Base-by-base conservation (phyloP, 2,888 invertebrate species). In the Platycheirus albimanus region DNA sequence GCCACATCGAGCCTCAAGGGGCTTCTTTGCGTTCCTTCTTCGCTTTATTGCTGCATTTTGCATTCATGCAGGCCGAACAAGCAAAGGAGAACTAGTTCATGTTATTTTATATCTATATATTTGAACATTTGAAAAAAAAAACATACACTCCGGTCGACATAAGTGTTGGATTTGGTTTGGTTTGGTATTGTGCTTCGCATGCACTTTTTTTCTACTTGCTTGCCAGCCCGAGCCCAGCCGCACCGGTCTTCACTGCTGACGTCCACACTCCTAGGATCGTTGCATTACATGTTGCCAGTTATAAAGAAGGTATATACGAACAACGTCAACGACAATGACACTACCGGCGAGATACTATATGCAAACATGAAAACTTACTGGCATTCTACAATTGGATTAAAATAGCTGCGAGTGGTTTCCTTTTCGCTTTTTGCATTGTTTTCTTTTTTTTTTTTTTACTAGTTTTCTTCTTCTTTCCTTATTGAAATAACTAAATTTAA, bases 321-420 rank as follows among this genome's bases (percentile, higher is more conserved):
- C 72, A 64, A 69, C 78, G 64, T 63, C 52, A 63, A 66, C 75
- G 70, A 77, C 71, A 72, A 63, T 66, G 63, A 56, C 58, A 69
- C 63, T 67, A 63, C 36, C 66, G 56, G 63, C 58, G 61, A 54
- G 30, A 15, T 30, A 64, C 54, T 54, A 45, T 63, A 51, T 33
- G 77, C 77, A 63, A 83, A 72, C 83, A 83, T 64, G 63, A 41
- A 72, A 72, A 83, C 83, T 83, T 63, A 83, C 78, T 83, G 72
- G 69, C 77, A 81, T 83, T 83, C 78, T 78, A 83, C 72, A 83
- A 83, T 83, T 83, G 83, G 83, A 83, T 83, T 83, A 83, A 83
- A 83, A 83, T 83, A 83, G 69, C 51, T 76, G 20, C 66, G 70
- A 81, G 72, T 83, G 72, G 78, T 83, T 83, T 83, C 58, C 78